These are phyloP conservation scores for Leptoclinus maculatus DNA, from an alignment of 2,797 vertebrate genomes.

Conservation along the genomic window DNA sequence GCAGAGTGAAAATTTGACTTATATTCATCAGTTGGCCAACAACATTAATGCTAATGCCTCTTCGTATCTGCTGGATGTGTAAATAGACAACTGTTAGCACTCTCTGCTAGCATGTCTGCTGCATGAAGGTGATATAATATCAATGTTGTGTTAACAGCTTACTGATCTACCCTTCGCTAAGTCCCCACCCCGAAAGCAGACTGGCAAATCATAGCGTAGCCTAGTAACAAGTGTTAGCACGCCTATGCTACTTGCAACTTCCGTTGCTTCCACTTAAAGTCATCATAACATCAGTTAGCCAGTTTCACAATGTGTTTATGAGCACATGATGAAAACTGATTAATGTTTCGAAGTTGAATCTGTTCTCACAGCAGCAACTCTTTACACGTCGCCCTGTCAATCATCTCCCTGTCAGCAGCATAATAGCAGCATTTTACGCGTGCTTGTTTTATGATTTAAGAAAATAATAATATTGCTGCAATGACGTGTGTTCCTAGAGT, in stretches of 20 bases:
- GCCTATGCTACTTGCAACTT: background rate
- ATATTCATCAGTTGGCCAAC: background rate
- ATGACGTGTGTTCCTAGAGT: conserved; percentile 57
- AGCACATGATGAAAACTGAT: conserved; percentile 19
- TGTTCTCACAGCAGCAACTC: conserved; percentile 33
- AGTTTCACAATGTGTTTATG: conserved; percentile 38
- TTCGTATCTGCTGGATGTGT: background rate
- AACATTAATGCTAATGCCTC: background rate
- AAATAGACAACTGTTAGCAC: background rate
- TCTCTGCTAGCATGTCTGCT: background rate
- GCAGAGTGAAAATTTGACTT: background rate
- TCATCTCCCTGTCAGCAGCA: conserved; percentile 44
- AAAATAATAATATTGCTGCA: conserved; percentile 66
- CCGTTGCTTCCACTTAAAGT: background rate
- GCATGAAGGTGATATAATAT: background rate
- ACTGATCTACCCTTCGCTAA: background rate
- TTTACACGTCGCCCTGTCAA: conserved; percentile 30
- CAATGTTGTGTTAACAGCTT: background rate
- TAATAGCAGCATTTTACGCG: conserved; percentile 42
- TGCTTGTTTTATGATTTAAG: conserved; percentile 50
- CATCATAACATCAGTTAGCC: conserved; percentile 23
- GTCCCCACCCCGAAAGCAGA: background rate
- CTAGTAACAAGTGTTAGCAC: background rate
- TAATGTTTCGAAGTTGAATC: conserved; percentile 21
- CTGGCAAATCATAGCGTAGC: background rate